Conservation (phyloP, 2,888 invertebrate genomes). For the Dimorphilus gyrociliatus region DNA sequence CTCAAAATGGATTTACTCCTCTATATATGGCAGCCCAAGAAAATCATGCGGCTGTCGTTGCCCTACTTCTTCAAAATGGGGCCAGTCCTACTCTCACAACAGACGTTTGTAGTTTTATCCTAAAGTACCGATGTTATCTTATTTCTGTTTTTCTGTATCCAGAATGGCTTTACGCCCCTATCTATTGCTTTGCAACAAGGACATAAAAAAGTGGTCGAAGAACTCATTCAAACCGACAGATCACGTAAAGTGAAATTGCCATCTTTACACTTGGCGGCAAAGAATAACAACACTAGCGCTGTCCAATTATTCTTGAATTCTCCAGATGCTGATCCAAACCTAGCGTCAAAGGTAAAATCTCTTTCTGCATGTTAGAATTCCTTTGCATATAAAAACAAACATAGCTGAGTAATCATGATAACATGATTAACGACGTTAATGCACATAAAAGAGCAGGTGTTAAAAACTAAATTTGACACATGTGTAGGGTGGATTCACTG, state of each 20-base stretch:
- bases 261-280: slow-evolving; percentile 94
- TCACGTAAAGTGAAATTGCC: too few species aligned
- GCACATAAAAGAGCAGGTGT: too few species aligned
- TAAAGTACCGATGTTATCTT: neutral
- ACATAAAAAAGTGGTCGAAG: slow-evolving; percentile 92
- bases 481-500: slow-evolving; percentile 74
- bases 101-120: slow-evolving; percentile 47
- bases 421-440: too few species aligned
- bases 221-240: slow-evolving; percentile 82
- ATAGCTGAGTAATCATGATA: too few species aligned
- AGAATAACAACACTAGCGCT: slow-evolving; percentile 96
- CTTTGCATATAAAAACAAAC: too few species aligned
- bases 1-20: slow-evolving; percentile 88
- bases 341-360: too few species aligned
- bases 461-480: too few species aligned
- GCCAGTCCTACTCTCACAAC: slow-evolving; percentile 96
- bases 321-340: neutral
- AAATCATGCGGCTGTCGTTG: slow-evolving; percentile 46
- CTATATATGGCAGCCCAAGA: slow-evolving; percentile 89
- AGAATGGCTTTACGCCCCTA: slow-evolving; percentile 88
- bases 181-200: slow-evolving; percentile 96
- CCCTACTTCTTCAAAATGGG: slow-evolving; percentile 75
- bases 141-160: too few species aligned
- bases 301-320: slow-evolving; percentile 86
- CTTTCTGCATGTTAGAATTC: too few species aligned